Conservation (phyloP, 2,113 vertebrate species). For the Atlantisia rogersi region DNA sequence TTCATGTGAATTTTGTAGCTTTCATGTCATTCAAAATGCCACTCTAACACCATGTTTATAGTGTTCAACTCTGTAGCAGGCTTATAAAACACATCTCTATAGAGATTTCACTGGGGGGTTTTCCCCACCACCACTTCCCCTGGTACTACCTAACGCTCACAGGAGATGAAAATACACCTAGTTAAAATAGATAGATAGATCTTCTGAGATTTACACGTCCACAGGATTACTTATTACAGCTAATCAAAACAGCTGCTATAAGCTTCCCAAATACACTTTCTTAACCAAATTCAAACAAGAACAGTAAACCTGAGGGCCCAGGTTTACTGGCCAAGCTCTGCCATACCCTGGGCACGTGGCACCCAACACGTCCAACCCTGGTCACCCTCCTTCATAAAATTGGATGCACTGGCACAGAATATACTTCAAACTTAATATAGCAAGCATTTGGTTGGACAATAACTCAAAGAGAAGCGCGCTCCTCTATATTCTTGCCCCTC, state of each 20-base stretch:
- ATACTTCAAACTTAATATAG: background rate
- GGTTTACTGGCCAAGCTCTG: background rate
- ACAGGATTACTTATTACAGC: background rate
- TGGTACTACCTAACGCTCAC: background rate
- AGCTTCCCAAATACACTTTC: background rate
- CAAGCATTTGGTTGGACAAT: background rate
- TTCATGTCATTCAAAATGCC: constrained; percentile 32
- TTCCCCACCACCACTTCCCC: background rate
- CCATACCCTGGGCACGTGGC: background rate
- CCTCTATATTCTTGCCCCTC: background rate
- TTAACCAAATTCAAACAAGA: background rate
- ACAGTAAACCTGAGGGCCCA: background rate
- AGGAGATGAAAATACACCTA: background rate
- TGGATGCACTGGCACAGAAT: background rate
- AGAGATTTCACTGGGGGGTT: background rate
- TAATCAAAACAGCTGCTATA: constrained; percentile 8
- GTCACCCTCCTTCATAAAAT: background rate
- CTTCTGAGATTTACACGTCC: constrained; percentile 1
- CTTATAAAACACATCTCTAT: constrained; percentile 41
- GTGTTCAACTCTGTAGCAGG: constrained; percentile 4
- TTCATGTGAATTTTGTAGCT: constrained; percentile 47
- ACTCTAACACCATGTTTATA: constrained; percentile 35
- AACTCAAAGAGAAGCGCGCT: background rate
- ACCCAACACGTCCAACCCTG: background rate
- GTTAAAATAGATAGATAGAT: background rate